Percentiles rank a stretch among this genome's conserved stretches.
These are phyloP conservation scores for Aplocera efformata DNA, from an alignment of 2,888 invertebrate genomes.

Conservation along the genomic window DNA sequence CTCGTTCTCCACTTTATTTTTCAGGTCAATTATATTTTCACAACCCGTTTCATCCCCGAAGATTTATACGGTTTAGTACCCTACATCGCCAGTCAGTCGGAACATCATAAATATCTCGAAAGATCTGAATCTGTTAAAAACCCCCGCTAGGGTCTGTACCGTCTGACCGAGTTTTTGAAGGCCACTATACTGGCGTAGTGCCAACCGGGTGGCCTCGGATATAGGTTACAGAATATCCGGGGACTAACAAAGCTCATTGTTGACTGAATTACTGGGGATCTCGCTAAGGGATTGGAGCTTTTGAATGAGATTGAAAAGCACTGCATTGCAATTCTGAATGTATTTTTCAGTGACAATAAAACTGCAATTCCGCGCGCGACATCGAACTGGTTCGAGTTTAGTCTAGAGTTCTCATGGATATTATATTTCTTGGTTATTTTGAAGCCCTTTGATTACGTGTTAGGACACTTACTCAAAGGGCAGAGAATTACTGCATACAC, in stretches of 20 bases:
- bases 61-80: too few relatives aligned
- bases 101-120: constrained; percentile 6
- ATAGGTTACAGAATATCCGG: constrained; percentile 19
- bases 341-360: too few relatives aligned
- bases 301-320: not conserved
- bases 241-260: constrained; percentile 8
- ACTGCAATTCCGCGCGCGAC: too few relatives aligned
- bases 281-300: not conserved
- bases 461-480: not conserved
- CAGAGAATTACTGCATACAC: not conserved
- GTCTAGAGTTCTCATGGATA: too few relatives aligned
- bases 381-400: too few relatives aligned
- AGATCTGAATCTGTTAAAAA: constrained; percentile 10
- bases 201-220: constrained; percentile 35
- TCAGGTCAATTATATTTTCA: too few relatives aligned
- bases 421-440: constrained; percentile 2
- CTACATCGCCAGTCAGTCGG: not conserved
- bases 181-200: constrained; percentile 32
- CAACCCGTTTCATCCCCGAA: too few relatives aligned
- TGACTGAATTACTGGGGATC: constrained; percentile 4
- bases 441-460: too few relatives aligned
- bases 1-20: too few relatives aligned
- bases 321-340: not conserved
- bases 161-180: constrained; percentile 36
- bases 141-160: constrained; percentile 19